Base-by-base conservation (phyloP, 37 sponge, comb jelly and placozoan genomes). In the Ephydatia muelleri region DNA sequence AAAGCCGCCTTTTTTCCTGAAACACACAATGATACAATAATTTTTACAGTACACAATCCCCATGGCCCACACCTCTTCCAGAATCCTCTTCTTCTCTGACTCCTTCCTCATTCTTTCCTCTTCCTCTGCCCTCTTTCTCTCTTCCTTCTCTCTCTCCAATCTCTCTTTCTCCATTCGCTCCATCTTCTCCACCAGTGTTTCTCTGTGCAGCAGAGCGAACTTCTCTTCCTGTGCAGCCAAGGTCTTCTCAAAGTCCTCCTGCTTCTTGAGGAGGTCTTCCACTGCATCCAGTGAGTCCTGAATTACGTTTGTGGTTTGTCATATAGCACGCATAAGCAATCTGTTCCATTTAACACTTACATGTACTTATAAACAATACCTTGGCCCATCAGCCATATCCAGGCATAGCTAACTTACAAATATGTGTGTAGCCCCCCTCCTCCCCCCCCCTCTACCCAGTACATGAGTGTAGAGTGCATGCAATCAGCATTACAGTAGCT, bases 161-260 rank as follows among this genome's bases (percentile, higher is more conserved):
- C 8, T 84, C 30, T 67, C 36, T 32, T 78, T 64, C 35, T 86
- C 83, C 33, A 47, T 76, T 48, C 36, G 71, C 67, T 31, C 36
- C 31, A 76, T 79, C 26, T 38, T 34, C 65, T 85, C 72, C 83
- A 82, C 83, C 26, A 27, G 0, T 47, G 97, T 97, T 65, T 97
- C 97, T 77, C 94, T 80, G 65, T 57, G 79, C 39, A 97, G 90
- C 2, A 75, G 73, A 13, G 70, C 31, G 75, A 97, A 94, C 66
- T 85, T 89, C 75, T 97, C 97, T 37, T 92, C 93, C 22, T 93
- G 94, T 38, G 86, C 92, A 21, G 88, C 84, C 36, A 95, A 69
- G 67, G 84, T 88, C 88, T 97, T 97, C 76, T 97, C 97, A 84
- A 97, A 93, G 82, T 92, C 97, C 38, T 91, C 97, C 49, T 97